Conservation (phyloP, 2,797 vertebrate genomes). For the Hirundo rustica region DNA sequence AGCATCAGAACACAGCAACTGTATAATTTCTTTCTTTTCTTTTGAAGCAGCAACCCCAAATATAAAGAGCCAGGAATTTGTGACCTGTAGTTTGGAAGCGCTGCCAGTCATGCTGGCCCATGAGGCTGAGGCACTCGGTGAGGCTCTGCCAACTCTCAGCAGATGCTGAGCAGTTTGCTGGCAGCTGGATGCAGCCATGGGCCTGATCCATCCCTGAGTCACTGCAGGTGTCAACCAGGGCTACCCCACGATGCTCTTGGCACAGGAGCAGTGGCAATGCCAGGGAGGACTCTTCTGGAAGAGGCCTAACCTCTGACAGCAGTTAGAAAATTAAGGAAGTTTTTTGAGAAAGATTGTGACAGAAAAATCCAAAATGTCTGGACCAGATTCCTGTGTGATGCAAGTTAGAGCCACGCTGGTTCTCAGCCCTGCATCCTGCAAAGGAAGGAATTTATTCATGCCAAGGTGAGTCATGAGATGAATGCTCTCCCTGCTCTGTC, state of each 20-base stretch:
- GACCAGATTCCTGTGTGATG: not conserved
- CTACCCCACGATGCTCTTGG: not conserved
- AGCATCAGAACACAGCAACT: accelerated
- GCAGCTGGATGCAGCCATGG: not conserved
- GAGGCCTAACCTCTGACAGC: not conserved
- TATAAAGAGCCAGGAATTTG: not conserved
- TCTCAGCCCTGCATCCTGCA: not conserved
- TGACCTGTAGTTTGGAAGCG: not conserved
- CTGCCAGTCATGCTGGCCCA: not conserved
- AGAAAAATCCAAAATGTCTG: not conserved
- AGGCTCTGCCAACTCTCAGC: not conserved
- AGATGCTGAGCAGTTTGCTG: not conserved
- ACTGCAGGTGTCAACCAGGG: not conserved
- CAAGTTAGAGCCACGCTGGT: not conserved
- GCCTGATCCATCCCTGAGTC: not conserved
- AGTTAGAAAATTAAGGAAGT: not conserved
- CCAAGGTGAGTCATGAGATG: not conserved
- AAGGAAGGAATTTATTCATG: not conserved
- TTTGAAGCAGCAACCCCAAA: not conserved
- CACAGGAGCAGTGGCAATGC: not conserved
- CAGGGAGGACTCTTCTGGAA: not conserved
- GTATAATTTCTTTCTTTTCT: not conserved
- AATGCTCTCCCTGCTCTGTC: not conserved
- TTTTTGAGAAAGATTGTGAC: not conserved
- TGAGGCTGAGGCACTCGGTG: accelerated